These are phyloP conservation scores for Noturus placidus DNA, from an alignment of 2,113 vertebrate species.

Conservation along the genomic window DNA sequence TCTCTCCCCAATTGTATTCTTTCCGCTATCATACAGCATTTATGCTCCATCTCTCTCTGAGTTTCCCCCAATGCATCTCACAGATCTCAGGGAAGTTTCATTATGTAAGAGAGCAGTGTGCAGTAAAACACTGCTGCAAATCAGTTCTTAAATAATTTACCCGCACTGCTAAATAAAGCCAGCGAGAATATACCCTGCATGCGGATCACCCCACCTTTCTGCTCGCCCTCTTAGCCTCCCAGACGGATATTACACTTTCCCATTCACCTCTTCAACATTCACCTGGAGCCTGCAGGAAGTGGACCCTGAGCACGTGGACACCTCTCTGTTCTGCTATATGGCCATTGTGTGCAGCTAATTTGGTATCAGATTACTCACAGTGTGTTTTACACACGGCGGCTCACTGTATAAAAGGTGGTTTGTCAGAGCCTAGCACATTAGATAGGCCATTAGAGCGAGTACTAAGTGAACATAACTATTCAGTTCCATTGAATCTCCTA, in stretches of 20 bases:
- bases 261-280: slow-evolving; percentile 33
- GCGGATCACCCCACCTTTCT: slow-evolving; percentile 39
- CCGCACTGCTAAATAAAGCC: slow-evolving; percentile 63
- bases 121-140: slow-evolving; percentile 60
- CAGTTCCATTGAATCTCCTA: background rate
- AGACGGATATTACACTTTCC: slow-evolving; percentile 39
- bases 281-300: background rate
- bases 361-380: slow-evolving; percentile 27
- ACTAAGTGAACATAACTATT: slow-evolving; percentile 17
- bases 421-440: slow-evolving; percentile 27
- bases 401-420: slow-evolving; percentile 17
- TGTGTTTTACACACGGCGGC: slow-evolving; percentile 31
- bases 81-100: slow-evolving; percentile 55
- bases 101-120: slow-evolving; percentile 61
- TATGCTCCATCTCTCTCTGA: slow-evolving; percentile 3
- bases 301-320: slow-evolving; percentile 15
- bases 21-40: slow-evolving; percentile 21
- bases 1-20: slow-evolving; percentile 7
- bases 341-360: slow-evolving; percentile 25
- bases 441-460: slow-evolving; percentile 14
- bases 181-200: slow-evolving; percentile 47
- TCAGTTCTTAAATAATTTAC: slow-evolving; percentile 64
- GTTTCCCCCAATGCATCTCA: slow-evolving; percentile 42
- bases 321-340: background rate
- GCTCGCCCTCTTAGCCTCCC: slow-evolving; percentile 24